Evolutionary conservation across 1,140 invertebrate genomes (phyloP).

Genomic region (Pseudomyrmex concolor): DNA sequence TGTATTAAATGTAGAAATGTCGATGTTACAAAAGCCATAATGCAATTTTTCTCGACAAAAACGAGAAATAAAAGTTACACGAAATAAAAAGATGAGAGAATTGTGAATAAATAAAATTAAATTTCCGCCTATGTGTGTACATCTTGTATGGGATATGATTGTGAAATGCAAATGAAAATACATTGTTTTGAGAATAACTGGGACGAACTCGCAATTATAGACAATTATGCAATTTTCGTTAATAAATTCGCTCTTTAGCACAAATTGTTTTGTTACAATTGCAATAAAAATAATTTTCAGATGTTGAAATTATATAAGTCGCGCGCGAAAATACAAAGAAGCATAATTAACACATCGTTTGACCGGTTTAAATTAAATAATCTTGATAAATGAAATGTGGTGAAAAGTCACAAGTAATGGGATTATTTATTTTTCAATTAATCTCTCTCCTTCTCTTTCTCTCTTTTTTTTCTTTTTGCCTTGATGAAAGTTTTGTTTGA

Average conservation of each 20-base stretch:
- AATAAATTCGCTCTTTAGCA: slow-evolving; percentile 4
- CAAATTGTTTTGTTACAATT: slow-evolving; percentile 8
- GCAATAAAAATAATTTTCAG: not conserved
- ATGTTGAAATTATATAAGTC: no score
- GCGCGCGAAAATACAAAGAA: not conserved
- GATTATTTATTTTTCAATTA: slow-evolving; percentile 37
- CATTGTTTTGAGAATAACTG: slow-evolving; percentile 3
- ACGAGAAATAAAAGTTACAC: not conserved
- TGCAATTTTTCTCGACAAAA: slow-evolving; percentile 19
- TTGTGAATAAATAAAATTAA: slow-evolving; percentile 11
- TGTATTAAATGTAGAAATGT: not conserved
- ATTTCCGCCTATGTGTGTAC: not conserved
- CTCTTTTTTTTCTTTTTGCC: not conserved
- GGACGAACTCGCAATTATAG: slow-evolving; percentile 14
- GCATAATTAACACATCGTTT: not conserved
- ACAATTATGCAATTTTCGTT: slow-evolving; percentile 33
- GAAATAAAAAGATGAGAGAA: not conserved
- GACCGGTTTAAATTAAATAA: not conserved
- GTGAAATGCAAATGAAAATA: slow-evolving; percentile 35
- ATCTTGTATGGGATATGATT: not conserved
- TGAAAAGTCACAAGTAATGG: not conserved
- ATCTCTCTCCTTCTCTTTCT: slow-evolving; percentile 10
- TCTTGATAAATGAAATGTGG: slow-evolving; percentile 29
- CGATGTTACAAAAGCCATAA: slow-evolving; percentile 32
- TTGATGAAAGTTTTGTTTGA: slow-evolving; percentile 30